phyloP scores from a whole-genome alignment of 2,888 invertebrate species.

The Litoditis marina region DNA sequence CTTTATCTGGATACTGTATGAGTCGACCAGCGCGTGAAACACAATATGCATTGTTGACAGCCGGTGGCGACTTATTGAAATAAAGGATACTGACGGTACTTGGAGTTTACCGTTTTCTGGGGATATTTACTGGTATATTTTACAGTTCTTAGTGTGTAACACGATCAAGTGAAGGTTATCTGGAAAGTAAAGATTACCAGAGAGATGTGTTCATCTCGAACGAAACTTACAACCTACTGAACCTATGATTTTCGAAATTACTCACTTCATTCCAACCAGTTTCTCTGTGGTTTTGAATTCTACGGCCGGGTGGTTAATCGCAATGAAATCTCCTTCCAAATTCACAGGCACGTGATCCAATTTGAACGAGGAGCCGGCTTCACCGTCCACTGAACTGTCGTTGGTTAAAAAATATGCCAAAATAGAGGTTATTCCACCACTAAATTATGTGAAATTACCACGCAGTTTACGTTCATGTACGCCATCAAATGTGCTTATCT shows the following conservation, averaged over 20 bases:
- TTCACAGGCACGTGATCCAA: conserved; percentile 10
- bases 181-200: no score
- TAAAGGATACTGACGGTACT: no score
- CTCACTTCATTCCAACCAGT: conserved; percentile 13
- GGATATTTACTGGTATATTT: no score
- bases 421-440: background rate
- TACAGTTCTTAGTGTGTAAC: no score
- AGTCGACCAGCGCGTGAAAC: background rate
- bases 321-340: conserved; percentile 3
- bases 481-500: no score
- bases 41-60: background rate
- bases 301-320: conserved; percentile 6
- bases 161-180: no score
- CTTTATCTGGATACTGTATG: no score
- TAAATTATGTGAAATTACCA: background rate
- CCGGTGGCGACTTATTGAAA: background rate
- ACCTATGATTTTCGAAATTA: no score
- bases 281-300: conserved; percentile 9
- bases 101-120: no score
- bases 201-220: no score
- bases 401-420: background rate
- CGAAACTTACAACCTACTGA: no score
- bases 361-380: conserved; percentile 15
- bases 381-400: conserved; percentile 11
- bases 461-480: background rate